Conservation (phyloP, 2,113 vertebrate genomes). For the Lampris incognitus region DNA sequence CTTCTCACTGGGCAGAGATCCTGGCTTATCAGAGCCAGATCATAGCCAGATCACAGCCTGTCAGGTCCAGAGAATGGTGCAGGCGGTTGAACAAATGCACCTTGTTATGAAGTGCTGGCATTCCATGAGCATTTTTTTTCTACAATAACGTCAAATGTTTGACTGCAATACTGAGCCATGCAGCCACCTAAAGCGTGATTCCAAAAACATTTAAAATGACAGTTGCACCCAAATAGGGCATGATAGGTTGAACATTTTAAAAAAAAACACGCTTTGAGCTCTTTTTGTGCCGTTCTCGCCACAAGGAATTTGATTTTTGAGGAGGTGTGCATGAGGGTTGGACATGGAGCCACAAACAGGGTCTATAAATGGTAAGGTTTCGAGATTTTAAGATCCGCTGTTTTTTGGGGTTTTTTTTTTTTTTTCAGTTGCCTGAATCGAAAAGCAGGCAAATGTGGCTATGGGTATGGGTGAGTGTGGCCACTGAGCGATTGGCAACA, state of each 20-base stretch:
- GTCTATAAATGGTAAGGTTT: slow-evolving; percentile 47
- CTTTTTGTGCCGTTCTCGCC: slow-evolving; percentile 48
- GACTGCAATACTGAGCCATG: neutral
- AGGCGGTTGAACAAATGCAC: slow-evolving; percentile 20
- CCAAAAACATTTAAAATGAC: slow-evolving; percentile 16
- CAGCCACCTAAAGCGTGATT: neutral
- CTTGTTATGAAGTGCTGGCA: neutral
- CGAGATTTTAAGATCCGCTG: slow-evolving; percentile 65
- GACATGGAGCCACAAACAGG: slow-evolving; percentile 47
- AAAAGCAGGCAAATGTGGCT: slow-evolving; percentile 22
- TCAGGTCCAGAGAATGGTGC: neutral
- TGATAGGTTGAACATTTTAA: slow-evolving; percentile 39
- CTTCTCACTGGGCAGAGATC: slow-evolving; percentile 49
- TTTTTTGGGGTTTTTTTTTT: too few species aligned
- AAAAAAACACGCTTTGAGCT: slow-evolving; percentile 36
- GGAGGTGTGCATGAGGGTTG: slow-evolving; percentile 56
- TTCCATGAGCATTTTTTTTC: slow-evolving; percentile 19
- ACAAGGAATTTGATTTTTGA: slow-evolving; percentile 62
- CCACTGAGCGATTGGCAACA: slow-evolving; percentile 55
- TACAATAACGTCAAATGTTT: slow-evolving; percentile 15
- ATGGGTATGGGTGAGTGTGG: slow-evolving; percentile 19
- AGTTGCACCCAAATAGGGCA: slow-evolving; percentile 21
- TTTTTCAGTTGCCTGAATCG: slow-evolving; percentile 45
- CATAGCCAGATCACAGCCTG: slow-evolving; percentile 28
- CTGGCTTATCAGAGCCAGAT: slow-evolving; percentile 34